Percentiles rank a stretch among this genome's conserved stretches.
Conservation (phyloP, 2,888 invertebrate genomes). For the Sarcophaga rosellei region DNA sequence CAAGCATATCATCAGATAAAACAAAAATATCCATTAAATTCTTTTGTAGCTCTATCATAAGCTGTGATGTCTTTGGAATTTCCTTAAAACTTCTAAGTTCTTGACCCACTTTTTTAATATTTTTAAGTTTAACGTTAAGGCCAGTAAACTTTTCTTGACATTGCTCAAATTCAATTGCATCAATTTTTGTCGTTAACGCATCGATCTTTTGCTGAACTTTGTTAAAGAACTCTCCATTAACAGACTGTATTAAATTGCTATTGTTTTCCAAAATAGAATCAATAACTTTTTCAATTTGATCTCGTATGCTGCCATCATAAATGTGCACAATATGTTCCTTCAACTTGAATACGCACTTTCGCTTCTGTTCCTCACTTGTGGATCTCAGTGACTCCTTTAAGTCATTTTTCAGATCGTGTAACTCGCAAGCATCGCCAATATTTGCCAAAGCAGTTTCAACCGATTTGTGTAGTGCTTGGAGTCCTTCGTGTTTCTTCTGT, state of each 20-base stretch:
- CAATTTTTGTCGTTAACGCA: not conserved
- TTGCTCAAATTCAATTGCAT: not conserved
- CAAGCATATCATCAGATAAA: slow-evolving; percentile 65
- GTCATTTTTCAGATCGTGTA: slow-evolving; percentile 45
- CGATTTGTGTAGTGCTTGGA: slow-evolving; percentile 34
- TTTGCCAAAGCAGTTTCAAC: slow-evolving; percentile 26
- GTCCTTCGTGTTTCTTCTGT: slow-evolving; percentile 7
- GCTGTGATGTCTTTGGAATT: slow-evolving; percentile 49
- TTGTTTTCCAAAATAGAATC: slow-evolving; percentile 55
- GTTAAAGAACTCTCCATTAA: slow-evolving; percentile 44
- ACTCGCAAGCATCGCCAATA: slow-evolving; percentile 14
- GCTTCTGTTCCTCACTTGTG: slow-evolving; percentile 66
- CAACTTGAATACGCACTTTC: slow-evolving; percentile 75
- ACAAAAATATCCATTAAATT: slow-evolving; percentile 74
- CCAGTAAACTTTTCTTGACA: slow-evolving; percentile 38
- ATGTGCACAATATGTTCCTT: slow-evolving; percentile 78
- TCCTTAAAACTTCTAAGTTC: slow-evolving; percentile 7
- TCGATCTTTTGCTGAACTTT: slow-evolving; percentile 36
- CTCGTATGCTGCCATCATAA: slow-evolving; percentile 72
- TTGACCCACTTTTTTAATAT: slow-evolving; percentile 43
- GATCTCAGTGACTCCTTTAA: slow-evolving; percentile 63
- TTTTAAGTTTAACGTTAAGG: slow-evolving; percentile 36
- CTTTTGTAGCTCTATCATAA: slow-evolving; percentile 74
- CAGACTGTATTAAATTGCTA: slow-evolving; percentile 35
- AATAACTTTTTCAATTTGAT: slow-evolving; percentile 70